These are phyloP conservation scores for Erebia aethiops DNA, from an alignment of 2,888 invertebrate species.

Conservation along the genomic window DNA sequence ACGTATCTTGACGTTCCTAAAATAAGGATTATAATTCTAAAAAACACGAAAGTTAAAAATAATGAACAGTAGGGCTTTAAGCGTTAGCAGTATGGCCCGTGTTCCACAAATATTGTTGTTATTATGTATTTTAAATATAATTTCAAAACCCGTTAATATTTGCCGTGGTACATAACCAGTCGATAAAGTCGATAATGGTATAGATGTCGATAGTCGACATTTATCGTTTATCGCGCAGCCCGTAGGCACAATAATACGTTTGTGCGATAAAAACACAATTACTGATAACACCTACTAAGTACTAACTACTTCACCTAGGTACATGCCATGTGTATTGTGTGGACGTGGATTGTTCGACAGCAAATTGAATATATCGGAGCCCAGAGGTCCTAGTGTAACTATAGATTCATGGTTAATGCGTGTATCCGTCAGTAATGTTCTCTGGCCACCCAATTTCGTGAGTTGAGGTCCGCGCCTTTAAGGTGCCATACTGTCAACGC, in stretches of 20 bases:
- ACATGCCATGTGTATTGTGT: background rate
- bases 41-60: too few species aligned
- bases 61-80: too few species aligned
- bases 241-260: slow-evolving; percentile 9
- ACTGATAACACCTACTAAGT: too few species aligned
- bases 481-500: too few species aligned
- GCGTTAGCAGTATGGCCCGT: too few species aligned
- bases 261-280: slow-evolving; percentile 39
- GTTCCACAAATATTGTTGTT: background rate
- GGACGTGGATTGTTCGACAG: background rate
- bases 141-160: background rate
- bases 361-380: background rate
- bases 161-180: background rate
- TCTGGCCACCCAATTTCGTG: too few species aligned
- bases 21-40: too few species aligned
- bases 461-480: too few species aligned
- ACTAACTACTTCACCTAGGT: slow-evolving; percentile 28
- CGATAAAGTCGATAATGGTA: background rate
- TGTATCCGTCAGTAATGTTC: too few species aligned
- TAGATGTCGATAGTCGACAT: slow-evolving; percentile 4
- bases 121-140: background rate
- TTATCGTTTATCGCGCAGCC: slow-evolving; percentile 27
- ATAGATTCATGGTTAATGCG: too few species aligned
- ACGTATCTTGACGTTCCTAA: too few species aligned
- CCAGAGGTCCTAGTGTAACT: too few species aligned